Conservation (phyloP, 2,888 invertebrate species). For the Scaptomyza polygonia region DNA sequence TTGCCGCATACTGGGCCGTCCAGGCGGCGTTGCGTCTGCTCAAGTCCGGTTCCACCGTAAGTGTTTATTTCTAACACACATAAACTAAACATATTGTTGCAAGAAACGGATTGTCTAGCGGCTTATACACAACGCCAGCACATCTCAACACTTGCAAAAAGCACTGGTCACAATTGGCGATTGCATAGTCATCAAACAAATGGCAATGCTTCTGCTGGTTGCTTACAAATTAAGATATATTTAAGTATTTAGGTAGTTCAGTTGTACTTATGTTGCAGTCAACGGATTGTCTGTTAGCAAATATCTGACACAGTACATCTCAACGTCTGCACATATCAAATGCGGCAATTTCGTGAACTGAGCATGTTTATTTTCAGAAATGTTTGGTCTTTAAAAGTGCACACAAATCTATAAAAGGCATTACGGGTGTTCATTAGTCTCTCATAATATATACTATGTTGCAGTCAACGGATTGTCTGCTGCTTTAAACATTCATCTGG, state of each 20-base stretch:
- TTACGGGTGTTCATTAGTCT: neutral
- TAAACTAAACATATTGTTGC: slow-evolving; percentile 9
- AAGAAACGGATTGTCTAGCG: slow-evolving; percentile 56
- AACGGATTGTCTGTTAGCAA: slow-evolving; percentile 41
- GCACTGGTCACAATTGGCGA: slow-evolving; percentile 20
- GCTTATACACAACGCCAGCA: slow-evolving; percentile 31
- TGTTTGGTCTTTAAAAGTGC: slow-evolving; percentile 68
- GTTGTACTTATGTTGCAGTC: slow-evolving; percentile 1
- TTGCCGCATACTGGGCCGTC: slow-evolving; percentile 97
- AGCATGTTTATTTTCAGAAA: slow-evolving; percentile 55
- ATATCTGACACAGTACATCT: slow-evolving; percentile 53
- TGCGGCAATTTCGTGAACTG: slow-evolving; percentile 67
- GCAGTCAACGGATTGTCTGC: slow-evolving; percentile 59
- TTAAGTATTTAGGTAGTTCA: neutral
- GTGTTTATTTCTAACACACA: slow-evolving; percentile 39
- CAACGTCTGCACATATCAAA: slow-evolving; percentile 69
- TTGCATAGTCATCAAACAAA: slow-evolving; percentile 16
- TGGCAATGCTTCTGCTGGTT: slow-evolving; percentile 14
- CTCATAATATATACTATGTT: neutral
- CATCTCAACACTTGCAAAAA: slow-evolving; percentile 64
- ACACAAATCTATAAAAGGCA: slow-evolving; percentile 22
- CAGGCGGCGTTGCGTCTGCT: slow-evolving; percentile 97
- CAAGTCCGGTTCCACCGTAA: slow-evolving; percentile 95
- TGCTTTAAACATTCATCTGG: slow-evolving; percentile 26
- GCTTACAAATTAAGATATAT: slow-evolving; percentile 19